Evolutionary conservation across 2,113 vertebrate genomes (phyloP).

Genomic region (human (Homo sapiens)): GRCh38 chr14:71631001-71631500

Average conservation of each 20-base stretch:
- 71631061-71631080: too few relatives aligned
- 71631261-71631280: background rate
- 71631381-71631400: background rate
- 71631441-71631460: background rate
- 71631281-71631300: background rate
- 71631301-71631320: background rate
- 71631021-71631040: too few relatives aligned
- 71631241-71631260: background rate
- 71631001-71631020: too few relatives aligned
- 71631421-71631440: background rate
- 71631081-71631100: too few relatives aligned
- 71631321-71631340: background rate
- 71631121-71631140: too few relatives aligned
- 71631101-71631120: too few relatives aligned
- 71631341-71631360: background rate
- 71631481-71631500: constrained; percentile 10
- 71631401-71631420: background rate
- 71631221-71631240: too few relatives aligned
- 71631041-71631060: too few relatives aligned
- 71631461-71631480: background rate
- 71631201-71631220: too few relatives aligned
- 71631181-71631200: too few relatives aligned
- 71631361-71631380: background rate
- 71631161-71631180: too few relatives aligned
- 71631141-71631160: too few relatives aligned